A percentile compares a stretch with the other conserved stretches of the same genome.
Conservation (phyloP, 2,888 invertebrate genomes). For the Tetropium fuscum region DNA sequence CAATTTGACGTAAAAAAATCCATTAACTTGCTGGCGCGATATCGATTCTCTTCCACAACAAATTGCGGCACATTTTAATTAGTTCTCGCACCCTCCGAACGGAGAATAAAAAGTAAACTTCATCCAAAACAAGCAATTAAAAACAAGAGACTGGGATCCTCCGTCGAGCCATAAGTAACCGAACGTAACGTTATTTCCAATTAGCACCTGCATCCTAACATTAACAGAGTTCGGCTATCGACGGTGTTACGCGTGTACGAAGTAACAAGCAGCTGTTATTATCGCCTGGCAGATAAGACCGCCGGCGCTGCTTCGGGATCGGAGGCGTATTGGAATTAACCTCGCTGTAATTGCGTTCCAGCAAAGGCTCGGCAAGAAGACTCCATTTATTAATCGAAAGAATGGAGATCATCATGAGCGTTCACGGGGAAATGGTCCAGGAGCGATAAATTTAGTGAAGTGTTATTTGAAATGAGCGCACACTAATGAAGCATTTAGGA, state of each 20-base stretch:
- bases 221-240: slow-evolving; percentile 11
- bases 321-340: slow-evolving; percentile 13
- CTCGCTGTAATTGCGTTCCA: slow-evolving; percentile 11
- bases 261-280: slow-evolving; percentile 31
- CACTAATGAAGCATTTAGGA: slow-evolving; percentile 9
- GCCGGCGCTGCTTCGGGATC: slow-evolving; percentile 11
- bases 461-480: slow-evolving; percentile 1
- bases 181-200: slow-evolving; percentile 4
- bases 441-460: background rate
- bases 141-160: too few relatives aligned
- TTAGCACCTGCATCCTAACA: slow-evolving; percentile 3
- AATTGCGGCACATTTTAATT: slow-evolving; percentile 2
- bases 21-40: too few relatives aligned
- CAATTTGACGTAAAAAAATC: too few relatives aligned
- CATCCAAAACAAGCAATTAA: slow-evolving; percentile 6
- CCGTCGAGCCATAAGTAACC: too few relatives aligned
- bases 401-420: slow-evolving; percentile 32
- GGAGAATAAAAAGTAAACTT: background rate
- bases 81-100: background rate
- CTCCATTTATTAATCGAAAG: slow-evolving; percentile 50
- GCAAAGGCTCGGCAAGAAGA: slow-evolving; percentile 5
- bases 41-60: too few relatives aligned
- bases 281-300: slow-evolving; percentile 14
- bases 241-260: slow-evolving; percentile 14
- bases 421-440: background rate